Conservation (phyloP, 2,888 invertebrate species). For the Blera fallax region DNA sequence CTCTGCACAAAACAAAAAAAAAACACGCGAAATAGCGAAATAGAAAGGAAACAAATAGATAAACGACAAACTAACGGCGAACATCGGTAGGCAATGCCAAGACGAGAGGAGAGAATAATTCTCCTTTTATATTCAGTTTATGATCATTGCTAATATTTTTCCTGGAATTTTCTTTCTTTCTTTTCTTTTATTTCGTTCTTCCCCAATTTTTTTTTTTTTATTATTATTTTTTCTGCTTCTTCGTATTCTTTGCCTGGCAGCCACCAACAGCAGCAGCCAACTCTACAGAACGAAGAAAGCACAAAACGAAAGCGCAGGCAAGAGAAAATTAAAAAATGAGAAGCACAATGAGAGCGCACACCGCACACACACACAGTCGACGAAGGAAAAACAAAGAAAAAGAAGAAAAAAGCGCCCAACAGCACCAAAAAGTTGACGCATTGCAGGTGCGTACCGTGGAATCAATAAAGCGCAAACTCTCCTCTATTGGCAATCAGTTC, state of each 20-base stretch:
- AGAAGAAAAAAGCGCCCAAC: slow-evolving; percentile 48
- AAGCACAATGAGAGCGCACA: slow-evolving; percentile 13
- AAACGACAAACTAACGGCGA: too few species aligned
- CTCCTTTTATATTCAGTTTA: slow-evolving; percentile 24
- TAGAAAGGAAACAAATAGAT: background rate
- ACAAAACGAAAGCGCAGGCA: slow-evolving; percentile 22
- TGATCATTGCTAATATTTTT: slow-evolving; percentile 49
- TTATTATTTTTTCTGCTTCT: background rate
- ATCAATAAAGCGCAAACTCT: slow-evolving; percentile 85
- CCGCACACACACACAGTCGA: slow-evolving; percentile 13
- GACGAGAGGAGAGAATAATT: background rate
- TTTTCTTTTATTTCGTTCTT: slow-evolving; percentile 10
- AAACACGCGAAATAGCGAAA: background rate
- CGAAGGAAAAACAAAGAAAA: slow-evolving; percentile 22
- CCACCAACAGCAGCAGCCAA: background rate
- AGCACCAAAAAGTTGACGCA: slow-evolving; percentile 85
- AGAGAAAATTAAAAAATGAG: slow-evolving; percentile 5
- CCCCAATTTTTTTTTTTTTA: slow-evolving; percentile 5
- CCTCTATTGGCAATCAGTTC: slow-evolving; percentile 53
- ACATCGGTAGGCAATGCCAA: background rate
- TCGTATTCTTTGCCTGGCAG: background rate
- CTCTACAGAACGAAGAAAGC: slow-evolving; percentile 9
- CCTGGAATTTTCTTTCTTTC: slow-evolving; percentile 12
- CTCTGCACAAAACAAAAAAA: background rate
- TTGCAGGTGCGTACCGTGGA: slow-evolving; percentile 93